Evolutionary conservation across 2,888 invertebrate genomes (phyloP), one percentile per base, ranked within the genome.

Genomic region (Trypoxylon attenuatum): DNA sequence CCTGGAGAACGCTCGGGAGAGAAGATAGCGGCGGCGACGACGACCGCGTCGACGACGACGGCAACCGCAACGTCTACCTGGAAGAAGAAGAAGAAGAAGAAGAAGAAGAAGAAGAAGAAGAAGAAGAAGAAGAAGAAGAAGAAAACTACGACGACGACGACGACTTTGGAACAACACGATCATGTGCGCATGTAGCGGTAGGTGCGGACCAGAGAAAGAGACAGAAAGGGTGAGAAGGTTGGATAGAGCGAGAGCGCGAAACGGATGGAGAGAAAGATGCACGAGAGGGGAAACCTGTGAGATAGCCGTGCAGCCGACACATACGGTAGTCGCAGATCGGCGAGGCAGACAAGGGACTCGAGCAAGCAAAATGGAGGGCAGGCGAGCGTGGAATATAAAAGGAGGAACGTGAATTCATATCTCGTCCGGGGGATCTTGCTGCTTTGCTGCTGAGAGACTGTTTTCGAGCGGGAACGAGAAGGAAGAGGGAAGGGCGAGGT

Each of bases 331-430:
- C 85, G 82, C 77, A 82, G 86, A 86, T 86, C 84, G 83, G 76
- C 80, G 76, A 81, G 79, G 78, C 83, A 85, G 86, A 86, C 86
- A 86, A 86, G 76, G 84, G 80, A 80, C 78, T 80, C 81, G 79
- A 82, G 82, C 83, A 80, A 84, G 84, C 84, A 82, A 84, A 85
- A 85, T 84, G 84, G 84, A 84, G 84, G 83, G 79, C 84, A 84
- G 85, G 84, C 85, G 82, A 86, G 84, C 85, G 85, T 85, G 84
- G 85, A 86, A 86, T 86, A 86, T 84, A 85, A 84, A 86, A 86
- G 85, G 82, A 86, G 84, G 81, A 83, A 82, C 81, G 79, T 80
- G 83, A 84, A 86, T 86, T 85, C 84, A 83, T 86, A 86, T 86
- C 84, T 86, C 82, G 84, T 82, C 80, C 82, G 75, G 80, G 83